Evolutionary conservation across 2,888 invertebrate species (phyloP), one percentile per base, ranked within the genome.

Genomic region (Thymelicus lineola): DNA sequence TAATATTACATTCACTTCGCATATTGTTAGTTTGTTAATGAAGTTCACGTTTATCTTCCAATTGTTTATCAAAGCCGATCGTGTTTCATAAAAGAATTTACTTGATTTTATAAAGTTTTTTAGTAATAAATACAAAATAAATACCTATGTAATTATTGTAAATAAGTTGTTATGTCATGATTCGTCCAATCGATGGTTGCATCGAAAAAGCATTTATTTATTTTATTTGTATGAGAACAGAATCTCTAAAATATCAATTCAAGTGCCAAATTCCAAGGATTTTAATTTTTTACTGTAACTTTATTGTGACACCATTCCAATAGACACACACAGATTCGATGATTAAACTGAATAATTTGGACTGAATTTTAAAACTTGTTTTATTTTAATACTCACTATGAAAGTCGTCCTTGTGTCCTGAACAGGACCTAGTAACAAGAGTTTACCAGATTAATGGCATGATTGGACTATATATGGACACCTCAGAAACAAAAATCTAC

Each of bases 141-240:
- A 55, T 53, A 67, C n/a, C 42, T 79, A 79, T 89, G 88, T 89
- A 87, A 87, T 88, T 89, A 90, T 88, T 91, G 90, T 91, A 91
- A 86, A 90, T 91, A 91, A 84, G 79, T 86, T 88, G 86, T 89
- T 87, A 82, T 80, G 79, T 80, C 80, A 85, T 82, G 77, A 86
- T 86, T 89, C 87, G 90, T 91, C 89, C 90, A 86, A 77, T 80
- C 72, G 76, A 78, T 75, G 71, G 70, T 71, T 72, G 71, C 77
- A 84, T 84, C 80, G 79, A 82, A 79, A 79, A 81, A 83, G 89
- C 88, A 89, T 91, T 90, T 90, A 90, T 87, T 87, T 84, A 79
- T 85, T 66, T 55, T 64, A 63, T 55, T 63, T 83, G 53, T 67
- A 53, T 45, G 81, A 81, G 82, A 80, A 80, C 81, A 83, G 90